Conservation (phyloP, 2,888 invertebrate genomes). For the Heliconius sara region DNA sequence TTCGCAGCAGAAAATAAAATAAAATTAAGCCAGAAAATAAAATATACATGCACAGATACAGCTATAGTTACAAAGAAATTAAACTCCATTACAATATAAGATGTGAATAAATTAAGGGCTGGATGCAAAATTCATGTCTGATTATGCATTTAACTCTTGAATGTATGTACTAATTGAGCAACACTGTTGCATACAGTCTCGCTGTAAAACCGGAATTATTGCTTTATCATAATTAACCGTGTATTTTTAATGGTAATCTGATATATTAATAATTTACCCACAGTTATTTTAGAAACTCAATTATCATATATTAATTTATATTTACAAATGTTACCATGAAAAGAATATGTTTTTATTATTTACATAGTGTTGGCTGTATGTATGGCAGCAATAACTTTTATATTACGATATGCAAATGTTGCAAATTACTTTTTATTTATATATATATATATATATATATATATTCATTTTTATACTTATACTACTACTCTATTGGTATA, state of each 20-base stretch:
- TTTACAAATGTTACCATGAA: neutral
- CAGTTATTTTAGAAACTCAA: constrained; percentile 16
- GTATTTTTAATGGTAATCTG: constrained; percentile 16
- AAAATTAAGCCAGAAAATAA: constrained; percentile 78
- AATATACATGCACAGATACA: constrained; percentile 66
- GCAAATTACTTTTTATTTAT: neutral
- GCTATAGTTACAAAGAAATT: constrained; percentile 17
- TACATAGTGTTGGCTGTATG: neutral
- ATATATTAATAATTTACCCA: constrained; percentile 18
- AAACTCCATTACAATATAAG: constrained; percentile 7
- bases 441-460: neutral
- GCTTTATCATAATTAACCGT: constrained; percentile 14
- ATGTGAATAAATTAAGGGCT: constrained; percentile 17
- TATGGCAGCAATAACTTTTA: neutral
- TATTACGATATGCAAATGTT: neutral
- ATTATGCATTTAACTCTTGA: constrained; percentile 24
- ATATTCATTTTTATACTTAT: neutral
- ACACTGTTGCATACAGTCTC: constrained; percentile 66
- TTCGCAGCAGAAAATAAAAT: constrained; percentile 72
- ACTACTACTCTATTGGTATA: neutral
- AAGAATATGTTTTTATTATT: constrained; percentile 1
- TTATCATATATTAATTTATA: constrained; percentile 7
- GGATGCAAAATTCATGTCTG: constrained; percentile 15
- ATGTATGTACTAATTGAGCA: constrained; percentile 52
- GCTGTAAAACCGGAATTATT: constrained; percentile 32